These are phyloP conservation scores for Leptoteleia sp. DNA, from an alignment of 1,140 invertebrate species.

Conservation along the genomic window DNA sequence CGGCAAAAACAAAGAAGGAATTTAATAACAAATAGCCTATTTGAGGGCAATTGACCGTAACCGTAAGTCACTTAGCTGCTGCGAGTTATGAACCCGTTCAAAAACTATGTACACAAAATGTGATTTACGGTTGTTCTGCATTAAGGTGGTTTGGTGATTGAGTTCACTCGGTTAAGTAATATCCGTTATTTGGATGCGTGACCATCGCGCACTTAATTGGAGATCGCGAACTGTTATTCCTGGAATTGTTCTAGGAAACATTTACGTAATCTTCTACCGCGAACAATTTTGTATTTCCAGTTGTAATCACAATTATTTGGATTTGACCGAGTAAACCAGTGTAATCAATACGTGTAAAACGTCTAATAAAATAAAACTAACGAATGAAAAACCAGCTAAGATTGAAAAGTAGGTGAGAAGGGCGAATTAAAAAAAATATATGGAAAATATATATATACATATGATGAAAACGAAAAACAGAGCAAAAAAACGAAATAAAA, in stretches of 20 bases:
- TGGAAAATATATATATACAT: no score
- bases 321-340: conserved; percentile 17
- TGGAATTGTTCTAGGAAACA: conserved; percentile 49
- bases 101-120: conserved; percentile 28
- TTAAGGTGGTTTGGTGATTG: conserved; percentile 44
- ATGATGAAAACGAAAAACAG: no score
- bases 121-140: conserved; percentile 36
- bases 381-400: no score
- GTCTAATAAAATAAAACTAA: no score
- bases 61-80: neutral
- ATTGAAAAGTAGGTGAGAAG: no score
- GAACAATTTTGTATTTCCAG: conserved; percentile 10
- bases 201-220: conserved; percentile 58
- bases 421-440: no score
- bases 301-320: conserved; percentile 18
- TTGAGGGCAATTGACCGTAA: conserved; percentile 6
- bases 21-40: neutral
- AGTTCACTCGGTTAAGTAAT: conserved; percentile 62
- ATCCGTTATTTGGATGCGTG: conserved; percentile 62
- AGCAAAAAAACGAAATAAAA: neutral
- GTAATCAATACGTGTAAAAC: no score
- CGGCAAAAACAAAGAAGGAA: no score
- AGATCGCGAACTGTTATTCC: conserved; percentile 48
- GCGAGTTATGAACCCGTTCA: conserved; percentile 5
- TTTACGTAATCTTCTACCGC: conserved; percentile 37